phyloP scores from a whole-genome alignment of 2,888 invertebrate genomes.

The Machimus rusticus region DNA sequence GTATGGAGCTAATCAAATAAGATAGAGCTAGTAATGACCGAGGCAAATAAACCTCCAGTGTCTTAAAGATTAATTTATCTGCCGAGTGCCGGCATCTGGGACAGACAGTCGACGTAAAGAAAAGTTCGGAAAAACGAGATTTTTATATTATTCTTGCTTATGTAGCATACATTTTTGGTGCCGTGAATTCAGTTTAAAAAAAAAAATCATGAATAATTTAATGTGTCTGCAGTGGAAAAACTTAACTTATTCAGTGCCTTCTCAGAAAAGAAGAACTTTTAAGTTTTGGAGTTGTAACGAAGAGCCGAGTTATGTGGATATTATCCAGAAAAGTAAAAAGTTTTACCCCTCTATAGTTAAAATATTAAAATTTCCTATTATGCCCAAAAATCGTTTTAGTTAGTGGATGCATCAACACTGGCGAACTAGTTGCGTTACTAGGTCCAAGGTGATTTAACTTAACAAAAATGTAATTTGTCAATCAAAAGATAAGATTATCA shows the following conservation, averaged over 20 bases:
- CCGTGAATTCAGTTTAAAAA: background rate
- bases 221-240: slow-evolving; percentile 60
- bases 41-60: background rate
- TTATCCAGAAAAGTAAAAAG: slow-evolving; percentile 2
- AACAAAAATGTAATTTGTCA: background rate
- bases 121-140: background rate
- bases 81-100: background rate
- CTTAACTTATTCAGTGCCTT: slow-evolving; percentile 58
- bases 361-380: background rate
- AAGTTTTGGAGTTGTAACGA: slow-evolving; percentile 56
- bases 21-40: background rate
- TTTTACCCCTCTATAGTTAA: background rate
- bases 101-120: background rate
- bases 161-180: background rate
- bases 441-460: slow-evolving; percentile 69
- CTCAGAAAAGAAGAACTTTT: slow-evolving; percentile 58
- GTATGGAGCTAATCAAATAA: background rate
- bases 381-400: slow-evolving; percentile 63
- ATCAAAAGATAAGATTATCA: background rate
- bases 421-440: slow-evolving; percentile 77
- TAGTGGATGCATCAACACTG: slow-evolving; percentile 72
- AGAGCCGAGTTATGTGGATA: background rate
- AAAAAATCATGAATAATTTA: background rate
- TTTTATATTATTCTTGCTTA: background rate
- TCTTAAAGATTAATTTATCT: background rate